Percentiles rank a stretch among this genome's conserved stretches.
phyloP scores from a whole-genome alignment of 2,797 vertebrate species.

The Scolopax rusticola region DNA sequence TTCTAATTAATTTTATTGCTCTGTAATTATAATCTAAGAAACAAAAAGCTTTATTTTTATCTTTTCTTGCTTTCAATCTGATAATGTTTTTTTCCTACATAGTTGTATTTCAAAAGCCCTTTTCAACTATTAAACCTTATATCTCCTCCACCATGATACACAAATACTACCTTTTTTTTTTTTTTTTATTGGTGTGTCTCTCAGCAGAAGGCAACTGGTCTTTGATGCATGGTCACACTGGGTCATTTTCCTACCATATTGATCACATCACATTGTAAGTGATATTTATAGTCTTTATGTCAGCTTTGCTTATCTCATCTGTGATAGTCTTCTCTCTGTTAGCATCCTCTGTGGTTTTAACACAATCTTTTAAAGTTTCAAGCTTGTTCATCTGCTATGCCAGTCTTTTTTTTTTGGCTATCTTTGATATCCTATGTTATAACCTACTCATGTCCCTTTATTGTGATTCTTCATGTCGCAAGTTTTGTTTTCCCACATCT shows the following conservation, averaged over 20 bases:
- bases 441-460: background rate
- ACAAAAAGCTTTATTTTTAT: background rate
- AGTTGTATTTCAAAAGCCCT: background rate
- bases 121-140: background rate
- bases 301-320: background rate
- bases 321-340: background rate
- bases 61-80: background rate
- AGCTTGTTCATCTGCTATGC: background rate
- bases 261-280: background rate
- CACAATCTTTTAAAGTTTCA: background rate
- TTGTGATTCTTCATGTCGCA: background rate
- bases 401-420: background rate
- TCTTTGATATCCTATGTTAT: background rate
- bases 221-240: background rate
- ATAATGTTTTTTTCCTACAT: fast-evolving
- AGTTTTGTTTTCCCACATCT: background rate
- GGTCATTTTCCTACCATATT: background rate
- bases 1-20: background rate
- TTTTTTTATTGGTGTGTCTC: background rate
- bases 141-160: background rate
- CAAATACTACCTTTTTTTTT: background rate
- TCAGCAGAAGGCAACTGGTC: background rate
- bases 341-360: background rate
- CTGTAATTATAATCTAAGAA: background rate
- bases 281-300: background rate